A percentile compares a stretch with the other conserved stretches of the same genome.
Conservation (phyloP, 1,140 invertebrate species). For the Lepidurus packardi region DNA sequence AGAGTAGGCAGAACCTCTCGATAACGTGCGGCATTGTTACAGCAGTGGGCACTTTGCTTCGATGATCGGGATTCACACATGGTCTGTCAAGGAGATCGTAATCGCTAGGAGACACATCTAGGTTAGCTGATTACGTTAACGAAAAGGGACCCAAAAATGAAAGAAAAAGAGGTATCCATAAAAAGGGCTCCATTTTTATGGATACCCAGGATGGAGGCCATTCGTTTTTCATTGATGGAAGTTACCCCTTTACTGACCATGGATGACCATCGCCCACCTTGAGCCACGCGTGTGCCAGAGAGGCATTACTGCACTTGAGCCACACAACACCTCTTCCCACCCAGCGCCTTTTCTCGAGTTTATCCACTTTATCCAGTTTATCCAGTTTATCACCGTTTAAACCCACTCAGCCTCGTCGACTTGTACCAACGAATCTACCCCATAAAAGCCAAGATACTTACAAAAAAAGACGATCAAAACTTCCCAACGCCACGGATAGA, state of each 20-base stretch:
- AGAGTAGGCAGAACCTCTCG: background rate
- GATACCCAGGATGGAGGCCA: background rate
- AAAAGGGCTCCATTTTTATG: background rate
- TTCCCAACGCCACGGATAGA: background rate
- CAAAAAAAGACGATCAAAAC: slow-evolving; percentile 11
- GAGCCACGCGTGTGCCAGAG: background rate
- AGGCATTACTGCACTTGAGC: background rate
- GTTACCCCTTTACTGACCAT: slow-evolving; percentile 7
- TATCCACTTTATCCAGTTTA: too few relatives aligned
- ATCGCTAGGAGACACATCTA: background rate
- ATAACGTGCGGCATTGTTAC: background rate
- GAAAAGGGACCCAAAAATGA: background rate
- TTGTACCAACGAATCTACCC: background rate
- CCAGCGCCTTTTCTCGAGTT: background rate
- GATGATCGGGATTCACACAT: background rate
- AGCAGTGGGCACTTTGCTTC: background rate
- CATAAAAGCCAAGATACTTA: background rate
- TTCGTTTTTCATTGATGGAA: background rate
- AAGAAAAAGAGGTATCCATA: background rate
- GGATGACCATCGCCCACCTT: slow-evolving; percentile 9
- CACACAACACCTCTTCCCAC: background rate
- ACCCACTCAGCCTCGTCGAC: background rate
- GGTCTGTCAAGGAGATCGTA: slow-evolving; percentile 3
- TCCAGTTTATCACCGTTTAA: background rate
- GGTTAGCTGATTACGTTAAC: background rate